Base-by-base conservation (phyloP, 1,140 invertebrate genomes). In the Heliconius nattereri region DNA sequence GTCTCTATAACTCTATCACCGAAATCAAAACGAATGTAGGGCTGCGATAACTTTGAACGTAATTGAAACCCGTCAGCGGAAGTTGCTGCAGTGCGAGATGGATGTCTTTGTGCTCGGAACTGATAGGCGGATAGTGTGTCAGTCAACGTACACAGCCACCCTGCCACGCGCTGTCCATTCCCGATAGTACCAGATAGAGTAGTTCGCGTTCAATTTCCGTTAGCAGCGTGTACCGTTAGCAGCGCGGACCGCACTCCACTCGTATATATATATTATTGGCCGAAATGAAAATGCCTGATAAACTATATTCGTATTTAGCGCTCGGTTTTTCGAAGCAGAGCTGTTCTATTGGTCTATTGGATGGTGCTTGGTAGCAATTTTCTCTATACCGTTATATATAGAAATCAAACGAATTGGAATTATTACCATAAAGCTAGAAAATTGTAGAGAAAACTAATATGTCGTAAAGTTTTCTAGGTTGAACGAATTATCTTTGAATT, bases 161-260 rank as follows among this genome's bases (percentile, higher is more conserved):
- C 84, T 85, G 87, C 84, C 85, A 84, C 75, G 80, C 81, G 74
- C 78, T 81, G 85, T 85, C 85, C 81, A 82, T 85, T 76, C 40
- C 81, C 83, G 85, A 91, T 89, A 89, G 83, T 85, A 78, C 60
- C 81, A 82, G 85, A 91, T 89, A 89, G n/a, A n/a, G 83, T 83
- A 82, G 85, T 90, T 89, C 89, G 85, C 79, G 87, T 91, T 90
- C 91, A 91, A 91, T 92, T 92, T 93, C 90, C 90, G 90, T 81
- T 85, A 76, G 84, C 84, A 73, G 80, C 85, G 80, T 85, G 82
- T 86, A 84, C n/a, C n/a, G n/a, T n/a, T n/a, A n/a, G n/a, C n/a
- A n/a, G n/a, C 82, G 82, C 84, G 83, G 84, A 85, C 80, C 76
- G 78, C 81, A 81, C 84, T 78, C 81, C 32, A 35, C 32, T 35